Evolutionary conservation across 2,113 vertebrate genomes (phyloP).

Genomic region (Oryzias curvinotus): DNA sequence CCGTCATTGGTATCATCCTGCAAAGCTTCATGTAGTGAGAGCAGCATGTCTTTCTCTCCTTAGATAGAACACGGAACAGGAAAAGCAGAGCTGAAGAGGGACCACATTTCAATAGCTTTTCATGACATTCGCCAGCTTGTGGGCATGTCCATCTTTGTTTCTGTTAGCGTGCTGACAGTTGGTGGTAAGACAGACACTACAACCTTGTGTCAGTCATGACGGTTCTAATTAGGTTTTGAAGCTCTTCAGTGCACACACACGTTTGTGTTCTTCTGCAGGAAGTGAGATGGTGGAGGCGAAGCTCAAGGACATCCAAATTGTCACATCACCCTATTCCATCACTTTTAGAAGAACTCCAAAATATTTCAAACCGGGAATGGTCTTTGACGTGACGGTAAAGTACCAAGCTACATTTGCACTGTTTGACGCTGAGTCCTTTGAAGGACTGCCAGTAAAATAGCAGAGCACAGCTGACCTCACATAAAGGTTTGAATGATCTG

Average conservation of each 20-base stretch:
- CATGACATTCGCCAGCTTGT: constrained; percentile 22
- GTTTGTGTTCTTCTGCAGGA: constrained; percentile 66
- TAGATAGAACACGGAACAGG: constrained; percentile 47
- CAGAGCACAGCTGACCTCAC: too few species aligned
- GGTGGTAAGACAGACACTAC: constrained; percentile 72
- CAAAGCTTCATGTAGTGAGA: not conserved
- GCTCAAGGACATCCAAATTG: constrained; percentile 78
- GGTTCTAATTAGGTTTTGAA: too few species aligned
- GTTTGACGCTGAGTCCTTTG: not conserved
- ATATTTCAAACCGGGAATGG: constrained; percentile 88
- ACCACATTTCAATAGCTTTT: constrained; percentile 52
- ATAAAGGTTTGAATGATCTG: not conserved
- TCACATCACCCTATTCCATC: constrained; percentile 85
- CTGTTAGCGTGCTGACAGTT: constrained; percentile 62
- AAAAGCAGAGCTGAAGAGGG: constrained; percentile 33
- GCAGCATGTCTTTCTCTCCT: not conserved
- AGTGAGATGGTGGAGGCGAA: constrained; percentile 87
- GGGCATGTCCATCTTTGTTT: constrained; percentile 49
- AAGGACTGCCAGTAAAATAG: too few species aligned
- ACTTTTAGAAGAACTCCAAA: constrained; percentile 84
- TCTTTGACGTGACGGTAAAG: constrained; percentile 83
- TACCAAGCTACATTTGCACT: not conserved
- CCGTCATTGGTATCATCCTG: not conserved
- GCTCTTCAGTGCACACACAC: too few species aligned
- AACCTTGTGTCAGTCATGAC: not conserved